phyloP scores from a whole-genome alignment of 2,797 vertebrate genomes.

The Dendrocincla tyrannina region DNA sequence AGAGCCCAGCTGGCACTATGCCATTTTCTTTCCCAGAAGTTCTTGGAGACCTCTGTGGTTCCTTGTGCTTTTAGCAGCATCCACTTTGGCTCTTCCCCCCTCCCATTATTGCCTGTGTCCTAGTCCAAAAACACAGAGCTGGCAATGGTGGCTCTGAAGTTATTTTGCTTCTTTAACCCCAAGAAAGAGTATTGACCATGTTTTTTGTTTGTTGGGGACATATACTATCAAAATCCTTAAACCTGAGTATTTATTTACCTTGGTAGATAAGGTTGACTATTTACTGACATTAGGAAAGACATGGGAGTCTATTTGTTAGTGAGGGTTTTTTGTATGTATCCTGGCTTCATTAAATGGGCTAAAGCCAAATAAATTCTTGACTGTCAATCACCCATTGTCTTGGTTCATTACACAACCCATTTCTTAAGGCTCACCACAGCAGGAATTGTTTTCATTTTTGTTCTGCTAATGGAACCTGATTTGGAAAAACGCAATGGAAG shows the following conservation, averaged over 20 bases:
- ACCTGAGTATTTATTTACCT: background rate
- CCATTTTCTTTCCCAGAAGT: background rate
- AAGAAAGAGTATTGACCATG: background rate
- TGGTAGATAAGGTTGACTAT: background rate
- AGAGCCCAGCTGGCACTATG: background rate
- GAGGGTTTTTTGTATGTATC: background rate
- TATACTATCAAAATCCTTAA: background rate
- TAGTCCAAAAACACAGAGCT: background rate
- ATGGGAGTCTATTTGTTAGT: background rate
- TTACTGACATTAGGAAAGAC: background rate
- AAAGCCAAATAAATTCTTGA: slow-evolving; percentile 5
- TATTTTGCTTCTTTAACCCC: background rate
- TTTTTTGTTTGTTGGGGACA: background rate
- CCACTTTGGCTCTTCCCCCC: background rate
- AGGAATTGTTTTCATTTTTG: slow-evolving; percentile 49
- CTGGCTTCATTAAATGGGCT: background rate
- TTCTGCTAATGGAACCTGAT: slow-evolving; percentile 40
- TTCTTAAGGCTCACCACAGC: slow-evolving; percentile 33
- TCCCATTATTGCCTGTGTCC: background rate
- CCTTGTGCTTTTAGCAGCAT: background rate
- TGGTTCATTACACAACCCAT: slow-evolving; percentile 15
- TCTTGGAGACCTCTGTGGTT: background rate
- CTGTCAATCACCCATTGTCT: slow-evolving; percentile 46
- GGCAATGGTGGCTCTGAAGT: background rate
- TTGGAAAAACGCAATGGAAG: slow-evolving; percentile 38